Evolutionary conservation across 1,140 invertebrate genomes (phyloP).

Genomic region (Caenorhabditis tropicalis): DNA sequence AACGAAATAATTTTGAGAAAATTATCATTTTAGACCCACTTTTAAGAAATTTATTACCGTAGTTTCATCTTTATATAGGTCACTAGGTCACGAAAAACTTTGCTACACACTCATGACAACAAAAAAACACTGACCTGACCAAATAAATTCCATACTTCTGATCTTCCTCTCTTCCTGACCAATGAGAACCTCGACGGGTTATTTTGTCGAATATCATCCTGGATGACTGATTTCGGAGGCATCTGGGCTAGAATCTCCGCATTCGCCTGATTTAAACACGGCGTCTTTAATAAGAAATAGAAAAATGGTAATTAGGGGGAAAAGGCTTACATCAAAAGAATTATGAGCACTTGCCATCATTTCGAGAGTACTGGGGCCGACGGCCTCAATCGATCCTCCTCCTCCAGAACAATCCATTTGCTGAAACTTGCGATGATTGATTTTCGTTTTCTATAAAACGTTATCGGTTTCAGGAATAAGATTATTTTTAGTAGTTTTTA

Average conservation of each 20-base stretch:
- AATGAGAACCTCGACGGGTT: conserved; percentile 67
- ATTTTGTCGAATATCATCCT: conserved; percentile 68
- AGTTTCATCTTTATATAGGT: background rate
- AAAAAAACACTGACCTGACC: conserved; percentile 63
- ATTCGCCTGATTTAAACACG: background rate
- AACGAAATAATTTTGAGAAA: too few relatives aligned
- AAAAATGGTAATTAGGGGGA: too few relatives aligned
- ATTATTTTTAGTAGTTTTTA: too few relatives aligned
- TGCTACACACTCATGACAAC: too few relatives aligned
- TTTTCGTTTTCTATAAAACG: background rate
- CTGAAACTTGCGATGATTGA: background rate
- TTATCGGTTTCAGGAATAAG: too few relatives aligned
- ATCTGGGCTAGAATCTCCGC: conserved; percentile 52
- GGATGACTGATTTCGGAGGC: conserved; percentile 70
- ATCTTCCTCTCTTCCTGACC: conserved; percentile 62
- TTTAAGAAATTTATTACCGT: background rate
- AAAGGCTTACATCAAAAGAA: conserved; percentile 1
- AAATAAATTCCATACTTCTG: conserved; percentile 71
- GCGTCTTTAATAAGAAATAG: background rate
- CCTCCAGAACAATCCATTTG: conserved; percentile 36
- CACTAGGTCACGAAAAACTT: too few relatives aligned
- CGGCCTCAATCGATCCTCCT: background rate
- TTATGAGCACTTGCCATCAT: conserved; percentile 8
- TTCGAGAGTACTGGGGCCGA: background rate
- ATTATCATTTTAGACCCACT: too few relatives aligned